These are phyloP conservation scores for Matsumurasca onukii DNA, from an alignment of 1,140 invertebrate genomes.

Conservation along the genomic window DNA sequence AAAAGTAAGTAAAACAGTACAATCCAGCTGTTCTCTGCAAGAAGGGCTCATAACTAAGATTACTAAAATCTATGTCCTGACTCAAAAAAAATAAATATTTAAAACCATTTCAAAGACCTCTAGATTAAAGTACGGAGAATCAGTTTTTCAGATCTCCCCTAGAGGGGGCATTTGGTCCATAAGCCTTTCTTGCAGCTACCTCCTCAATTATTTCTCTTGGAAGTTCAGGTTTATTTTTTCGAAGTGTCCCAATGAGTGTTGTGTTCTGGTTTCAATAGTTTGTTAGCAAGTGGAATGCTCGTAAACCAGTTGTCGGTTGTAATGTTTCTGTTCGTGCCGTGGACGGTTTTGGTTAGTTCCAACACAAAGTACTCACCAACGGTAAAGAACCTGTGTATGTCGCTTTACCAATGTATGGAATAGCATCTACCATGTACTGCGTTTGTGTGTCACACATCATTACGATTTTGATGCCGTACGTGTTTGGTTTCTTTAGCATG, in stretches of 20 bases:
- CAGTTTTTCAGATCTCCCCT: not conserved
- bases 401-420: conserved; percentile 43
- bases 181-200: not conserved
- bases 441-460: conserved; percentile 44
- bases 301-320: conserved; percentile 48
- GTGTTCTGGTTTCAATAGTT: conserved; percentile 37
- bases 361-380: conserved; percentile 26
- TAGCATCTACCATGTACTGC: conserved; percentile 45
- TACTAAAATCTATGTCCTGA: not conserved
- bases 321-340: conserved; percentile 43
- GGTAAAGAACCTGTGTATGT: conserved; percentile 28
- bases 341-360: conserved; percentile 35
- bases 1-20: not conserved
- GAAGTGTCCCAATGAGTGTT: conserved; percentile 43
- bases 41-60: conserved; percentile 7
- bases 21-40: conserved; percentile 9
- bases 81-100: not conserved
- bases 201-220: conserved; percentile 34
- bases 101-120: not conserved
- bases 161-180: not conserved
- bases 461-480: conserved; percentile 52
- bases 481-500: conserved; percentile 52
- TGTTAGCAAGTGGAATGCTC: conserved; percentile 40
- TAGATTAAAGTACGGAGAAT: not conserved
- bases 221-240: conserved; percentile 45